These are phyloP conservation scores for Corythornis cristatus DNA, from an alignment of 2,113 vertebrate species.

Conservation along the genomic window DNA sequence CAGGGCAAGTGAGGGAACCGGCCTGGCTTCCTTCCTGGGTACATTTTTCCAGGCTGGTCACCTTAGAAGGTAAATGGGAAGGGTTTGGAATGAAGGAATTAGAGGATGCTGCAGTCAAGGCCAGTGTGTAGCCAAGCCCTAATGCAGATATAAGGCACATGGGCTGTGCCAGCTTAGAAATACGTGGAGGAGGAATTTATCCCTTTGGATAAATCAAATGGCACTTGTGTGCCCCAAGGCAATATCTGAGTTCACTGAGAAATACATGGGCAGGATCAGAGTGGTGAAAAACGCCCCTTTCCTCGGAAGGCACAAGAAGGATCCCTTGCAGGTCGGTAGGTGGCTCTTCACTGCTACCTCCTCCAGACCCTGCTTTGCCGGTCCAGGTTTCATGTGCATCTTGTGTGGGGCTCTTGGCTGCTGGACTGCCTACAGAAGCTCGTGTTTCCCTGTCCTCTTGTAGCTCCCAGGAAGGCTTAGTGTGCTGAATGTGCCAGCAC, in stretches of 20 bases:
- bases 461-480: neutral
- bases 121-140: neutral
- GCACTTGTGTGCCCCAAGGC: accelerated
- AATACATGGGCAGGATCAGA: neutral
- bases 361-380: neutral
- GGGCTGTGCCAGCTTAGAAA: neutral
- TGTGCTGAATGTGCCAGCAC: neutral
- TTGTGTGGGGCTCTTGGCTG: neutral
- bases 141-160: neutral
- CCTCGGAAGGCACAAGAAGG: neutral
- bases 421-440: neutral
- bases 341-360: neutral
- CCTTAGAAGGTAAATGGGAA: neutral
- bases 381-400: accelerated
- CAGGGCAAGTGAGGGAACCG: neutral
- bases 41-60: neutral
- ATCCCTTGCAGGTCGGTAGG: neutral
- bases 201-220: neutral
- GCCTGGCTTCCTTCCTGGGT: accelerated
- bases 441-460: neutral
- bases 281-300: accelerated
- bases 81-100: neutral
- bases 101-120: neutral
- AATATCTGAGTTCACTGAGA: neutral
- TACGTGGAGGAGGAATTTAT: neutral